phyloP scores from a whole-genome alignment of 1,140 invertebrate genomes.

The Caenorhabditis briggsae region DNA sequence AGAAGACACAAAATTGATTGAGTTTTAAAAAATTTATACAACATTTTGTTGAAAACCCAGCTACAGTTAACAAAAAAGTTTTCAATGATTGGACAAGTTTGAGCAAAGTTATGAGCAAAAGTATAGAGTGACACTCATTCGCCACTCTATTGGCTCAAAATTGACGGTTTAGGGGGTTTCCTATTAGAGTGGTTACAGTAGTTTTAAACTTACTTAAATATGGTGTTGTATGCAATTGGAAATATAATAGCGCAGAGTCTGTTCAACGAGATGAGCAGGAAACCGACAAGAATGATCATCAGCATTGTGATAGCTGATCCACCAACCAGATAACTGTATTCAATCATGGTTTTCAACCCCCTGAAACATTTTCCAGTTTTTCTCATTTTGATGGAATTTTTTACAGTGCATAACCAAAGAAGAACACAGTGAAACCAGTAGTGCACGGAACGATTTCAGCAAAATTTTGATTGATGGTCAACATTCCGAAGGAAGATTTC shows the following conservation, averaged over 20 bases:
- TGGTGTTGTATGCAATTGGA: background rate
- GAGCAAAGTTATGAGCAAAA: too few species aligned
- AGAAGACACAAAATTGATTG: too few species aligned
- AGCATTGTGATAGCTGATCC: background rate
- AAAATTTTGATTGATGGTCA: background rate
- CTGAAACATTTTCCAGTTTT: background rate
- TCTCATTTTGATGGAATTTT: background rate
- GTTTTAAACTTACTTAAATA: background rate
- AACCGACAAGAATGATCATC: slow-evolving; percentile 5
- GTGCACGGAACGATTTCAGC: slow-evolving; percentile 1
- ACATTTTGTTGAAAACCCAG: too few species aligned
- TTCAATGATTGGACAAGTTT: too few species aligned
- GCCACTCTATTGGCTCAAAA: too few species aligned
- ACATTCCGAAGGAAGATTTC: slow-evolving; percentile 12
- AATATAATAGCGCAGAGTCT: slow-evolving; percentile 10
- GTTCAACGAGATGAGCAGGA: slow-evolving; percentile 8
- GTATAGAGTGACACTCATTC: too few species aligned
- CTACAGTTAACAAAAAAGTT: too few species aligned
- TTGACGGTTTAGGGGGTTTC: too few species aligned
- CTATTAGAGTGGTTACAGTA: too few species aligned
- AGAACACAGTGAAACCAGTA: background rate
- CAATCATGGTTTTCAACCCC: background rate
- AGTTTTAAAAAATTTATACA: too few species aligned
- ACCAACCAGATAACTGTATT: slow-evolving; percentile 19
- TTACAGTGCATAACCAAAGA: slow-evolving; percentile 23